Evolutionary conservation across 1,140 invertebrate species (phyloP), one percentile per base, ranked within the genome.

Genomic region (Melitaea cinxia): DNA sequence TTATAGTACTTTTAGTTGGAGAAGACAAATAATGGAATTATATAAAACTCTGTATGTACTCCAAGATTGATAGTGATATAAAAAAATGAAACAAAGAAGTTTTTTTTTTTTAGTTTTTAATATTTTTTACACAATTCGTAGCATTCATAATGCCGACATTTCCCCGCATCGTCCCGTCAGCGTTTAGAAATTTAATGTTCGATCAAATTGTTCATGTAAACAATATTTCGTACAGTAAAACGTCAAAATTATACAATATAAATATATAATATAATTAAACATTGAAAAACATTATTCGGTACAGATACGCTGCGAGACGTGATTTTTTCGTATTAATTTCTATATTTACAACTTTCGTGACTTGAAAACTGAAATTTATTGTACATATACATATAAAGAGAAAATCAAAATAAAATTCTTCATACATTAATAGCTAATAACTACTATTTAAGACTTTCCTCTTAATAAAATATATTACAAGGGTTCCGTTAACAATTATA

Each of bases 101-200:
- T 54, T 75, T 87, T 91, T 91, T 33, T 91, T 91, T 92, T 86
- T 68, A 80, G 69, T 81, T 89, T 92, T 92, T 91, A 91, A 91
- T 92, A 91, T 91, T 92, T 92, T 92, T 91, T 92, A 92, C 91
- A 92, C 91, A 92, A 92, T 91, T 91, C 80, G 89, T 92, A 91
- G 91, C 91, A 92, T 92, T 92, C 85, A 92, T 91, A 92, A 92
- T 92, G 91, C 91, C 85, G 86, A 91, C 91, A 82, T 90, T 72
- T 73, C 79, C 64, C 65, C 58, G 57, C 80, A 47, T n/a, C 42
- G 84, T 78, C 78, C 70, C 78, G 82, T 75, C 86, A 83, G 86
- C 86, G 65, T 77, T 70, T 65, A 68, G 65, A 70, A 64, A 65
- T 62, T 64, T 55, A 53, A 72, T 73, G 56, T 77, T 79, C 74